Evolutionary conservation across 2,888 invertebrate species (phyloP), one percentile per base, ranked within the genome.

Genomic region (Mesoligia furuncula): DNA sequence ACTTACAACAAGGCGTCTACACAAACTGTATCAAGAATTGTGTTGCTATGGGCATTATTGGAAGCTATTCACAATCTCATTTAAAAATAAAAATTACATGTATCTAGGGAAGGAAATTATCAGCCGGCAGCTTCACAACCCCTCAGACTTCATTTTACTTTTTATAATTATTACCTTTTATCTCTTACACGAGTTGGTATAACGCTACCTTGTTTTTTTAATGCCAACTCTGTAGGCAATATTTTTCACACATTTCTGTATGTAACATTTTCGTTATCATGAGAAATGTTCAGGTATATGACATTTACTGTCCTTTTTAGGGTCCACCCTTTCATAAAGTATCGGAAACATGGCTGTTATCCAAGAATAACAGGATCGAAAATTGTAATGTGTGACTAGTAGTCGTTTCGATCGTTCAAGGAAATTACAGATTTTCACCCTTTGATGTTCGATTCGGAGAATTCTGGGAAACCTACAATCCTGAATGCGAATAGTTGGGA

Each of bases 291-390:
- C 85, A 62, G 59, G 72, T 68, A 67, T 54, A 24, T 51, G 73
- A 69, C 73, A 54, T 80, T 68, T 39, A 54, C 62, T 42, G 39
- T 51, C 76, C 42, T 36, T 67, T 72, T 71, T 48, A 71, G 68
- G 81, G 75, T 57, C 59, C 65, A 85, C 81, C 85, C 73, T 76
- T 81, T 61, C 69, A 76, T 73, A 83, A 81, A 72, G 57, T 69
- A 76, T 70, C 57, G 72, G 81, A 73, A 51, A 81, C 54, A 62
- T 65, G 72, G 45, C 57, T 62, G 51, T 73, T n/a, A n/a, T 72
- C 61, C 17, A 36, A 80, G 65, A 75, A 69, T 64, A 72, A 74
- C 42, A 48, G 51, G n/a, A 54, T 72, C 39, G 72, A 62, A 66
- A 42, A 54, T 69, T 61, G n/a, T 74, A 71, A 27, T 36, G 36